Evolutionary conservation across 1,140 invertebrate genomes (phyloP).

Genomic region (Drosophila orena): DNA sequence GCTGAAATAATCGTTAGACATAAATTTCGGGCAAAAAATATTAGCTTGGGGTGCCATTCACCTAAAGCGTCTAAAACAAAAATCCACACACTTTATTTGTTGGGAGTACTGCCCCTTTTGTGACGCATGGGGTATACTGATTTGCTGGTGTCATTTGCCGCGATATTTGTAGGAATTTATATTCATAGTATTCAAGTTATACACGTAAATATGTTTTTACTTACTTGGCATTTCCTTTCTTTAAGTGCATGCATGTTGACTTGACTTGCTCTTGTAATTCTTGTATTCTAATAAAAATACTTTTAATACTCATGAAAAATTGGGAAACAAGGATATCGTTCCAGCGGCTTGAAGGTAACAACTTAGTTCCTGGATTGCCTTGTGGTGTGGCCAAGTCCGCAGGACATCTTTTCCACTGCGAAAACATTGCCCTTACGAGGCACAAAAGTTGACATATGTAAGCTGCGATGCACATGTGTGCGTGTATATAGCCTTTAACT

Average conservation of each 20-base stretch:
- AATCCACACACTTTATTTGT: conserved; percentile 26
- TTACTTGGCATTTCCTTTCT: too few relatives aligned
- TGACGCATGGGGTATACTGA: background rate
- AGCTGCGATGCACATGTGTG: conserved; percentile 20
- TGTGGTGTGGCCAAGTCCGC: conserved; percentile 62
- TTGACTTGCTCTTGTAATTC: too few relatives aligned
- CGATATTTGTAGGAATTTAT: too few relatives aligned
- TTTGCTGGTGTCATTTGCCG: too few relatives aligned
- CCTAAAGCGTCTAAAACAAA: conserved; percentile 30
- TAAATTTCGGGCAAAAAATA: conserved; percentile 63
- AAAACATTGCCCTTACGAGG: conserved; percentile 75
- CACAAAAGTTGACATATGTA: conserved; percentile 73
- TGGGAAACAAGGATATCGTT: conserved; percentile 1
- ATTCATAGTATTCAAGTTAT: too few relatives aligned
- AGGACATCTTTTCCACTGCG: conserved; percentile 75
- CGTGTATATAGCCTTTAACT: conserved; percentile 13
- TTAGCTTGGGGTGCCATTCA: conserved; percentile 34
- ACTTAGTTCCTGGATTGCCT: conserved; percentile 36
- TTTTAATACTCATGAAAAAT: too few relatives aligned
- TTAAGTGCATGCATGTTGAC: too few relatives aligned
- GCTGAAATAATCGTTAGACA: conserved; percentile 74
- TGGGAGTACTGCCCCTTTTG: background rate
- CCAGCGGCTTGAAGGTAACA: background rate
- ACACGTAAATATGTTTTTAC: too few relatives aligned
- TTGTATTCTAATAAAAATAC: too few relatives aligned